Conservation (phyloP, 2,797 vertebrate genomes). For the Hippopotamyrus pictus region DNA sequence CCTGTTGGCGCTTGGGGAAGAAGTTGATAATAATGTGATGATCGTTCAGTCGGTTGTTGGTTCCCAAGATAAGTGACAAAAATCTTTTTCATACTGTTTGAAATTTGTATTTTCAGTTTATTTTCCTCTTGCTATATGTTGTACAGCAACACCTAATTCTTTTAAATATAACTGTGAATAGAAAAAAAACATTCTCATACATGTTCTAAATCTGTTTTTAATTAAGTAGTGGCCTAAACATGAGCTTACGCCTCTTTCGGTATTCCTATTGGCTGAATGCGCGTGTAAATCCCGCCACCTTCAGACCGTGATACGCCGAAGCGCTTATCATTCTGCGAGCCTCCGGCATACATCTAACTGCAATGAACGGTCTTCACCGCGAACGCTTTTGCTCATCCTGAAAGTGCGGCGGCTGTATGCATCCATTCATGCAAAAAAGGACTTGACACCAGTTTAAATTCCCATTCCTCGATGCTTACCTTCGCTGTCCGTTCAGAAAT, state of each 20-base stretch:
- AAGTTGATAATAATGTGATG: neutral
- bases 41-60: neutral
- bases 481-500: neutral
- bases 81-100: neutral
- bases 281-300: neutral
- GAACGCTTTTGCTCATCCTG: neutral
- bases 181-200: neutral
- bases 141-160: neutral
- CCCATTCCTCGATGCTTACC: neutral
- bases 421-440: slow-evolving; percentile 11
- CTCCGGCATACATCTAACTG: slow-evolving; percentile 26
- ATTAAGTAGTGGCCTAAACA: neutral
- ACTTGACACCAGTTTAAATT: neutral
- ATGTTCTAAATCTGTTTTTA: neutral
- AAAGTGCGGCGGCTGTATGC: neutral
- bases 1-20: neutral
- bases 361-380: slow-evolving; percentile 15
- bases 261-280: slow-evolving; percentile 17
- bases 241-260: neutral
- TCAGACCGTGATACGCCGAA: slow-evolving; percentile 37
- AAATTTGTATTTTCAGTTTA: neutral
- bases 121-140: neutral
- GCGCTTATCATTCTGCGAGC: slow-evolving; percentile 35
- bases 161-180: neutral
- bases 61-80: neutral